Percentiles rank a stretch among this genome's conserved stretches.
Evolutionary conservation across 2,797 vertebrate genomes (phyloP).

Genomic region (Syngnathus acus): DNA sequence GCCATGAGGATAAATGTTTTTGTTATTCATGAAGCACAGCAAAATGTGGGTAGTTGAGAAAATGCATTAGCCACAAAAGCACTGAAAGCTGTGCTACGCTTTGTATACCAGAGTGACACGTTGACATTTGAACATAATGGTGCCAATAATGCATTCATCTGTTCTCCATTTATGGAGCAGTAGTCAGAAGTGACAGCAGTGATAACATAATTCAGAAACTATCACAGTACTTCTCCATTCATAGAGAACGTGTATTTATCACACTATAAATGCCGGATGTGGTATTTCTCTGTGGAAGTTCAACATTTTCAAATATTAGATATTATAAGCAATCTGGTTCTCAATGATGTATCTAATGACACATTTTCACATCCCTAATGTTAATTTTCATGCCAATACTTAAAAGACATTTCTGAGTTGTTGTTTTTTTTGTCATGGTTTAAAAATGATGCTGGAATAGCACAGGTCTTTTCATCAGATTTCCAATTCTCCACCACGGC

Average conservation of each 20-base stretch:
- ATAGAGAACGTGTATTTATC: conserved; percentile 21
- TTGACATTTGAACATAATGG: conserved; percentile 60
- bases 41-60: conserved; percentile 35
- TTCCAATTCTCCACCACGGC: conserved; percentile 1
- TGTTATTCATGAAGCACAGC: conserved; percentile 10
- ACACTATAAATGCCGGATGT: background rate
- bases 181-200: conserved; percentile 28
- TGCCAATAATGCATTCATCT: conserved; percentile 54
- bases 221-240: conserved; percentile 19
- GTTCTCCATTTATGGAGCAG: conserved; percentile 44
- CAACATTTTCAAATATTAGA: background rate
- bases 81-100: conserved; percentile 34
- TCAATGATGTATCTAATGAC: background rate
- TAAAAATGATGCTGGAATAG: background rate
- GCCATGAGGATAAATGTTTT: background rate
- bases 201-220: conserved; percentile 30
- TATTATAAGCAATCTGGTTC: background rate
- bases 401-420: background rate
- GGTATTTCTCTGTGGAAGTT: background rate
- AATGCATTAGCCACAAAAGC: conserved; percentile 36
- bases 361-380: background rate
- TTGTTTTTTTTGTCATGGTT: background rate
- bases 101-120: conserved; percentile 21
- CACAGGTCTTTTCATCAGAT: background rate
- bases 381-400: background rate